phyloP scores from a whole-genome alignment of 2,113 vertebrate genomes.

The Ictidomys tridecemlineatus region DNA sequence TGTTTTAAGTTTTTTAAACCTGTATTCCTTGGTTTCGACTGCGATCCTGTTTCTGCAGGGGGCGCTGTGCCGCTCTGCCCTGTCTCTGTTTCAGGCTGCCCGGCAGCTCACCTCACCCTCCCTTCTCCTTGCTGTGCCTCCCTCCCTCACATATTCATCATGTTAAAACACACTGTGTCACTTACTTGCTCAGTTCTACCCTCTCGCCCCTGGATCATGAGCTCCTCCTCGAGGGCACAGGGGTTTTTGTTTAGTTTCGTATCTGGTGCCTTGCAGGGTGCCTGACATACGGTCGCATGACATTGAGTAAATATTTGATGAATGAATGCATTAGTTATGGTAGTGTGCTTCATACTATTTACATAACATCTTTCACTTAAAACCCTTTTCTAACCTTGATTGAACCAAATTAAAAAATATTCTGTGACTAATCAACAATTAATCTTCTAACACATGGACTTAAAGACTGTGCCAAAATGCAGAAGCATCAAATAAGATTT shows the following conservation, averaged over 20 bases:
- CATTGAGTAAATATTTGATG: neutral
- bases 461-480: neutral
- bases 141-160: neutral
- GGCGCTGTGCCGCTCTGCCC: no score
- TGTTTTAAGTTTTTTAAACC: neutral
- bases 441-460: neutral
- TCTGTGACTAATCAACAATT: neutral
- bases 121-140: no score
- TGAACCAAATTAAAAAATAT: neutral
- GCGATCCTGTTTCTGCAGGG: neutral
- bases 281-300: neutral
- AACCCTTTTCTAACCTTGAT: neutral
- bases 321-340: neutral
- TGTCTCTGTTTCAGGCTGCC: neutral
- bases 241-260: neutral
- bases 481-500: neutral
- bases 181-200: neutral
- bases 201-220: neutral
- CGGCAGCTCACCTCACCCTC: no score
- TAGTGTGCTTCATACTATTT: neutral
- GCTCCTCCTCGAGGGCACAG: neutral
- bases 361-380: neutral
- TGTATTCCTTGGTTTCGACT: neutral
- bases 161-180: accelerated
- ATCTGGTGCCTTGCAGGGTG: neutral